Evolutionary conservation across 2,888 invertebrate genomes (phyloP), one percentile per base, ranked within the genome.

Genomic region (Tiphia femorata): DNA sequence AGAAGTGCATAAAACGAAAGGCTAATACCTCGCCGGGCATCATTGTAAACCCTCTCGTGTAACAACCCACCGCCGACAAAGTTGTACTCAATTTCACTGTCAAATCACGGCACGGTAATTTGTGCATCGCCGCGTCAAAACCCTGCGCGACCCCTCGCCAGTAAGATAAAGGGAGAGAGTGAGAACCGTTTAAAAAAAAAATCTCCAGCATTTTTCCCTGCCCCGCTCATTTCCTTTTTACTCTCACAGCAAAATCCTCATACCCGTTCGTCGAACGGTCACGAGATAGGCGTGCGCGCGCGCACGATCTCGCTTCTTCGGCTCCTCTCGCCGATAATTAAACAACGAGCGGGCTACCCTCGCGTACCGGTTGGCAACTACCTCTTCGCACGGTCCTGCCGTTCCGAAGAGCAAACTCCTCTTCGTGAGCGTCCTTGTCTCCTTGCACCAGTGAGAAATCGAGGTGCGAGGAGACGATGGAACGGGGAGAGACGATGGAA

Each of bases 11-110:
- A 33, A 40, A 57, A 54, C 49, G 55, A 48, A 52, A 55, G 42
- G 33, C 57, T 44, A 54, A 43, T 50, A 38, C 40, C 56, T 58
- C 50, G 35, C 3, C 62, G 52, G 53, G 50, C 59, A 62, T 64
- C 62, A 64, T 53, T 58, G 58, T 58, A 60, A 62, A 50, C 53
- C 54, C 57, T 49, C 41, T 38, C 38, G 29, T 33, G 14, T 8
- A n/a, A 25, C 25, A 8, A 20, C 40, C 29, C 50, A 42, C n/a
- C 23, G 48, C 52, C 49, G 38, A 64, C 64, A 19, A 61, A 61
- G 54, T 49, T 42, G 33, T 33, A 33, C 33, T 4, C 8, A 46
- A 47, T 55, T 58, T 64, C 37, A 41, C 41, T 27, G 35, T 44
- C 48, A 49, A 56, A 66, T 63, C 63, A 38, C 40, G 25, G 37